A percentile compares a stretch with the other conserved stretches of the same genome.
Conservation (phyloP, 2,888 invertebrate genomes). For the Globia sparganii region DNA sequence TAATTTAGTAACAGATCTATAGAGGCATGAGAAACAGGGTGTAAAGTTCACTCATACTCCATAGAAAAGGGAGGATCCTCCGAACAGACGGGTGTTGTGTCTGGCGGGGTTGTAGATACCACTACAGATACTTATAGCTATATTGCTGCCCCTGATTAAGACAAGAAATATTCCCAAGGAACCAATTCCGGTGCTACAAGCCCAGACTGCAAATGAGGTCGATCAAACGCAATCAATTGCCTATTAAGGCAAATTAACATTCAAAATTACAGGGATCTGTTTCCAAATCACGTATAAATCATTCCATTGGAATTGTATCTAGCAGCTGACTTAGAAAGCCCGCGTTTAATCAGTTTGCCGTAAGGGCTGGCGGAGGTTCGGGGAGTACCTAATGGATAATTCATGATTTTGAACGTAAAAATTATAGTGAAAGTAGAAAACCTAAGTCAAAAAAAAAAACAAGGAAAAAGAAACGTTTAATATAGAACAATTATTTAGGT, state of each 20-base stretch:
- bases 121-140: slow-evolving; percentile 1
- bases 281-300: slow-evolving; percentile 64
- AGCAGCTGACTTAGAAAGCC: slow-evolving; percentile 54
- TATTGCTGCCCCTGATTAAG: slow-evolving; percentile 8
- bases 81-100: no score
- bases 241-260: slow-evolving; percentile 65
- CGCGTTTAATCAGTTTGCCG: slow-evolving; percentile 60
- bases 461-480: no score
- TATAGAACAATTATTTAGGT: no score
- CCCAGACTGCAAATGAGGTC: slow-evolving; percentile 46
- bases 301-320: slow-evolving; percentile 53
- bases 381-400: slow-evolving; percentile 11
- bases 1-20: neutral
- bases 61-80: no score
- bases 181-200: slow-evolving; percentile 40
- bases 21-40: no score
- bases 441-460: no score
- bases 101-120: no score
- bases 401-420: neutral
- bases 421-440: neutral
- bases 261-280: slow-evolving; percentile 60
- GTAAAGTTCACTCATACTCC: no score
- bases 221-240: slow-evolving; percentile 61
- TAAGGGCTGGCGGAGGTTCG: slow-evolving; percentile 47
- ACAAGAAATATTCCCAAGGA: slow-evolving; percentile 30